Conservation (phyloP, 2,113 vertebrate species). For the Peromyscus leucopus region DNA sequence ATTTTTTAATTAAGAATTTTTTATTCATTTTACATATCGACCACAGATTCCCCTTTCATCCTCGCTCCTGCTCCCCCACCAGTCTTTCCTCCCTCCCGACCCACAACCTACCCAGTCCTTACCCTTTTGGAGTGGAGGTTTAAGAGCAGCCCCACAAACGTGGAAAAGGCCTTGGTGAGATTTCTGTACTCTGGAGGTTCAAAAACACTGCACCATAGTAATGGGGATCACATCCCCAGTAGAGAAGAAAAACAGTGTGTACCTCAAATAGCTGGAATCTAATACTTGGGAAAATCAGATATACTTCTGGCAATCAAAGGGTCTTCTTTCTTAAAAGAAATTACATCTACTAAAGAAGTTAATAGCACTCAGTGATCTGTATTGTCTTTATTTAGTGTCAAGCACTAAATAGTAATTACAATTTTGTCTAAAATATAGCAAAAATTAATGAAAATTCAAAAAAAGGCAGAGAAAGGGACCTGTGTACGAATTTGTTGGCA, state of each 20-base stretch:
- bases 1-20: too few relatives aligned
- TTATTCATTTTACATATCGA: too few relatives aligned
- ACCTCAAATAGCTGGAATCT: not conserved
- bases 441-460: not conserved
- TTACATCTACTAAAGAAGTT: not conserved
- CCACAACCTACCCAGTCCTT: too few relatives aligned
- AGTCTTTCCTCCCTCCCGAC: too few relatives aligned
- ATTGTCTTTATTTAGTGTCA: not conserved
- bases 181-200: not conserved
- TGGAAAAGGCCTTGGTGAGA: not conserved
- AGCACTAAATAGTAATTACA: not conserved
- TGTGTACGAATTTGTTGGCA: not conserved
- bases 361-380: not conserved
- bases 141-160: not conserved
- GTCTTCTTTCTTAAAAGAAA: not conserved
- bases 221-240: not conserved
- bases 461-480: not conserved
- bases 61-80: too few relatives aligned
- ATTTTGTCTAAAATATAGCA: not conserved
- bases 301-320: not conserved
- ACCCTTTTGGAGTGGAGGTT: not conserved
- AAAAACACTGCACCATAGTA: not conserved
- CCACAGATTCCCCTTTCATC: too few relatives aligned
- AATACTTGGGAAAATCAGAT: not conserved
- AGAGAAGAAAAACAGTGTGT: not conserved